These are phyloP conservation scores for Unio delphinus DNA, from an alignment of 2,888 invertebrate genomes.

Conservation along the genomic window DNA sequence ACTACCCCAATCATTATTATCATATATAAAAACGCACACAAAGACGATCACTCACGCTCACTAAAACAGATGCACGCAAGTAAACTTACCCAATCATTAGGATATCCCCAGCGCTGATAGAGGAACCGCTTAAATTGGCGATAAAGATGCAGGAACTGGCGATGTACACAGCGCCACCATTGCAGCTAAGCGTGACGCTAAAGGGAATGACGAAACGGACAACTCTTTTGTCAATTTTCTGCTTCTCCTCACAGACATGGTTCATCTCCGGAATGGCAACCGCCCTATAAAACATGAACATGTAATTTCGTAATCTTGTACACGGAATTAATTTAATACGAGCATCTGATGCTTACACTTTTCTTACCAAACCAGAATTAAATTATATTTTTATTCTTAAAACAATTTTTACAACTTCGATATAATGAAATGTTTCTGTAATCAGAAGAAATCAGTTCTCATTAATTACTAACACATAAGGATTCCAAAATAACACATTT, in stretches of 20 bases:
- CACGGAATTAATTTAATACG: no score
- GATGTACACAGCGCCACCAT: slow-evolving; percentile 62
- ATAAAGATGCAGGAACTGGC: slow-evolving; percentile 55
- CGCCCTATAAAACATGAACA: slow-evolving; percentile 36
- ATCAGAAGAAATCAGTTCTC: no score
- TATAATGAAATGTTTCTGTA: no score
- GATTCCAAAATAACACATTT: no score
- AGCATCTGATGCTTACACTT: no score
- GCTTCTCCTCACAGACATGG: slow-evolving; percentile 48
- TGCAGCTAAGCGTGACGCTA: slow-evolving; percentile 61
- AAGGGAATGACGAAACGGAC: slow-evolving; percentile 59
- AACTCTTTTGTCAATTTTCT: slow-evolving; percentile 54
- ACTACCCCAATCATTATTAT: no score
- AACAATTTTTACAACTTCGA: no score
- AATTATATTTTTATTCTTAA: no score
- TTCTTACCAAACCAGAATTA: no score
- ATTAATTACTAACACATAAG: no score
- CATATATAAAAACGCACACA: background rate
- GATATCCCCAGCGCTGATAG: slow-evolving; percentile 34
- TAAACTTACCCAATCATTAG: slow-evolving; percentile 53
- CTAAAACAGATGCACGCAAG: background rate
- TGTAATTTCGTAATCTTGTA: background rate
- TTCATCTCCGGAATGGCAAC: slow-evolving; percentile 65
- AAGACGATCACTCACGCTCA: background rate
- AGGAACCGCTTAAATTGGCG: slow-evolving; percentile 42